Evolutionary conservation across 37 sponge, comb jelly and placozoan species (phyloP).

Genomic region (Beroe ovata): DNA sequence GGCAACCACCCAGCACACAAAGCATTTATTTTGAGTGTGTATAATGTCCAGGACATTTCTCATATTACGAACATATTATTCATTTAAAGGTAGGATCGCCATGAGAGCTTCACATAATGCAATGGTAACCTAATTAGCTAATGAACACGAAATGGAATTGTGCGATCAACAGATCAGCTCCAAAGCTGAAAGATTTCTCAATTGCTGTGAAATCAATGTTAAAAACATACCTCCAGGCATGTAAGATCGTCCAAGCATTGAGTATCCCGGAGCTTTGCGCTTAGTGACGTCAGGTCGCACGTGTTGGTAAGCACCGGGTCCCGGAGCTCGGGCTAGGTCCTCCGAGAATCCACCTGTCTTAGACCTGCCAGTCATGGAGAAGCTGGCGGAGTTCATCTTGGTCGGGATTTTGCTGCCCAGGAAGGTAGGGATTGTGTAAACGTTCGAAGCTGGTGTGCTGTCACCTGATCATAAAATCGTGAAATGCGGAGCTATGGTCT

Average conservation of each 20-base stretch:
- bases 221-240: slow-evolving; percentile 85
- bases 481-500: too few species aligned
- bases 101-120: too few species aligned
- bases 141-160: too few species aligned
- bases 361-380: slow-evolving; percentile 78
- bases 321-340: slow-evolving; percentile 88
- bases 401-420: slow-evolving; percentile 80
- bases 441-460: slow-evolving; percentile 85
- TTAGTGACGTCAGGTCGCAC: slow-evolving; percentile 70
- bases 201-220: too few species aligned
- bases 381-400: slow-evolving; percentile 81
- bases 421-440: slow-evolving; percentile 87
- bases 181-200: too few species aligned
- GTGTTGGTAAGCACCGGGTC: slow-evolving; percentile 87
- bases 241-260: slow-evolving; percentile 88
- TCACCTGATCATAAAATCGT: too few species aligned
- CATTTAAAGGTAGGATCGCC: too few species aligned
- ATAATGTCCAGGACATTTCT: too few species aligned
- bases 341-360: slow-evolving; percentile 86
- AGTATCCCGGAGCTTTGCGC: slow-evolving; percentile 84
- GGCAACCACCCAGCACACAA: not conserved
- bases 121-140: too few species aligned
- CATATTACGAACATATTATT: too few species aligned
- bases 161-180: too few species aligned
- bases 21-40: not conserved